Evolutionary conservation across 2,888 invertebrate genomes (phyloP).

Genomic region (Tachina lurida): DNA sequence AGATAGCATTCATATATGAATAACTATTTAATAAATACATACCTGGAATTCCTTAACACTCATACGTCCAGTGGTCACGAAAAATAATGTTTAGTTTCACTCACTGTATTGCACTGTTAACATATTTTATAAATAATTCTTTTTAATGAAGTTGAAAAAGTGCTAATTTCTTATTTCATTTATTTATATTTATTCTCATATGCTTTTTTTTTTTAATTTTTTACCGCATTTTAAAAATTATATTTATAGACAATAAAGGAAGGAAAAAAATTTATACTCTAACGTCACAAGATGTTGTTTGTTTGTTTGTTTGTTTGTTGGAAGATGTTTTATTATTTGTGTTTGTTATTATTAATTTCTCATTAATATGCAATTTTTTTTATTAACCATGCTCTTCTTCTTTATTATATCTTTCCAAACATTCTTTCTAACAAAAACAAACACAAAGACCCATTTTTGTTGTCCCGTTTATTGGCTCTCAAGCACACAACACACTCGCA

Average conservation of each 20-base stretch:
- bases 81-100: not conserved
- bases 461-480: constrained; percentile 9
- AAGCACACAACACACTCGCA: constrained; percentile 1
- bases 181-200: not conserved
- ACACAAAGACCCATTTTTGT: not conserved
- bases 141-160: constrained; percentile 30
- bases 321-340: constrained; percentile 22
- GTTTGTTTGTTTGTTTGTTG: not conserved
- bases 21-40: constrained; percentile 43
- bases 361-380: constrained; percentile 33
- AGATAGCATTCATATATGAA: not conserved
- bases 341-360: constrained; percentile 24
- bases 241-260: not conserved
- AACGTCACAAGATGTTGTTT: constrained; percentile 33
- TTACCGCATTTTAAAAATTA: not conserved
- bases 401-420: constrained; percentile 27
- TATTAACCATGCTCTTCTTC: constrained; percentile 2
- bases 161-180: constrained; percentile 14
- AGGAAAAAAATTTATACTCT: constrained; percentile 6
- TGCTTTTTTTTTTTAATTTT: not conserved
- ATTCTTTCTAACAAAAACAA: constrained; percentile 29
- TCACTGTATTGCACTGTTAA: not conserved
- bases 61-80: constrained; percentile 50
- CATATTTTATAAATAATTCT: constrained; percentile 3
- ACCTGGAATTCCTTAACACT: constrained; percentile 64